Evolutionary conservation across 2,113 vertebrate species (phyloP).

Genomic region (Psittacula cyanocephala): DNA sequence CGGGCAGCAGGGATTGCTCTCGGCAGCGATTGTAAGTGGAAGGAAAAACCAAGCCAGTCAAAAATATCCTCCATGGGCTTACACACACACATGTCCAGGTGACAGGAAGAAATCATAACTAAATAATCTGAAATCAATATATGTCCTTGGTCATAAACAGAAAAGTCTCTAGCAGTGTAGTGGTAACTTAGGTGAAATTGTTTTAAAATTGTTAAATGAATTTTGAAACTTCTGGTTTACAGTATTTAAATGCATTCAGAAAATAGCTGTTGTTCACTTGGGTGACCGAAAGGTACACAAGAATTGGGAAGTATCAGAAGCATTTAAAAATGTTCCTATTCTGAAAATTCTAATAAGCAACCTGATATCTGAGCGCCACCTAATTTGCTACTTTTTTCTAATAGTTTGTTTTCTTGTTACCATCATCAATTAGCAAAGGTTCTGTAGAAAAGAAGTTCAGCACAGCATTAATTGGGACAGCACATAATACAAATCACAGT

Average conservation of each 20-base stretch:
- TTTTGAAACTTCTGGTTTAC: background rate
- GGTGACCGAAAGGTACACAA: background rate
- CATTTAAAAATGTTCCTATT: background rate
- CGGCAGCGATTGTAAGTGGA: background rate
- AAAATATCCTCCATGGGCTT: background rate
- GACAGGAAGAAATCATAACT: background rate
- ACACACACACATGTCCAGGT: rapidly evolving
- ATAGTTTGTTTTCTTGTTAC: background rate
- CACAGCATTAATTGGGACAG: background rate
- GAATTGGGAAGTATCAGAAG: background rate
- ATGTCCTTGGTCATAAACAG: background rate
- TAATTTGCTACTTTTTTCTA: background rate
- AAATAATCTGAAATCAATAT: background rate
- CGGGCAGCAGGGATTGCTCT: background rate
- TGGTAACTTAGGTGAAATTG: background rate
- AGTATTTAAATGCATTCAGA: background rate
- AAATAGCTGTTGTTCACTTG: background rate
- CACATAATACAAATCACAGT: background rate
- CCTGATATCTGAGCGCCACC: background rate
- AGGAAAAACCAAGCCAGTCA: background rate
- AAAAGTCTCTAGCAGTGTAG: background rate
- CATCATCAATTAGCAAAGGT: background rate
- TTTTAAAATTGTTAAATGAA: background rate
- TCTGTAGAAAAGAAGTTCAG: background rate
- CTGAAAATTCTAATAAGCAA: background rate